Percentiles rank a stretch among this genome's conserved stretches.
Evolutionary conservation across 1,140 invertebrate species (phyloP).

Genomic region (Paraescarpia echinospica): DNA sequence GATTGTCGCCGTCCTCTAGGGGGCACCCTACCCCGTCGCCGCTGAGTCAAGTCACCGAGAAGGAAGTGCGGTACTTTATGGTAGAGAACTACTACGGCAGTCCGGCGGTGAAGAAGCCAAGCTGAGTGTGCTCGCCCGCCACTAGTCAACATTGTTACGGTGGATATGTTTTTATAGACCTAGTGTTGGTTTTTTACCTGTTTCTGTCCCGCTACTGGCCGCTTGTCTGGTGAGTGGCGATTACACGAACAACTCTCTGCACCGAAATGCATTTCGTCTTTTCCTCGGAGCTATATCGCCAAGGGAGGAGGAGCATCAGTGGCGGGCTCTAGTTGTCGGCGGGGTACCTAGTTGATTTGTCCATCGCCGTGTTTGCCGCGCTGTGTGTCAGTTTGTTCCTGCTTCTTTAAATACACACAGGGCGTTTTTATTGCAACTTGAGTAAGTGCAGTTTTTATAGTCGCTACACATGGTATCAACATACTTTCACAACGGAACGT

Average conservation of each 20-base stretch:
- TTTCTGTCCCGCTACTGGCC: neutral
- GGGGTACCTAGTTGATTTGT: neutral
- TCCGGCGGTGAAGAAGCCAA: neutral
- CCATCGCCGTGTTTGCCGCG: neutral
- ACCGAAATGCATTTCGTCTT: neutral
- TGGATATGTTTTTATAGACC: neutral
- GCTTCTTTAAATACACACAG: neutral
- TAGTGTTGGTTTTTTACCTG: neutral
- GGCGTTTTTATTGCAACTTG: too few species aligned
- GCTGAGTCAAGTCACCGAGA: neutral
- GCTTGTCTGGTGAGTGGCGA: neutral
- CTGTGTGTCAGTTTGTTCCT: neutral
- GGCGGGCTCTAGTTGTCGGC: too few species aligned
- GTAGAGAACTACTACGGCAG: slow-evolving; percentile 24
- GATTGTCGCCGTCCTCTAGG: neutral
- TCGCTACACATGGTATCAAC: neutral
- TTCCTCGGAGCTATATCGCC: neutral
- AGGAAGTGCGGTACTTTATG: slow-evolving; percentile 25
- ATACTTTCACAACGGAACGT: neutral
- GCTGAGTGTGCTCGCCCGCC: neutral
- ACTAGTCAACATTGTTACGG: neutral
- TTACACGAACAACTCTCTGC: neutral
- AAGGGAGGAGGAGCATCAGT: neutral
- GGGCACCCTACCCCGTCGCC: neutral
- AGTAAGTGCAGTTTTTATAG: neutral